Evolutionary conservation across 2,888 invertebrate species (phyloP), one percentile per base, ranked within the genome.

Genomic region (Trichopria drosophilae): DNA sequence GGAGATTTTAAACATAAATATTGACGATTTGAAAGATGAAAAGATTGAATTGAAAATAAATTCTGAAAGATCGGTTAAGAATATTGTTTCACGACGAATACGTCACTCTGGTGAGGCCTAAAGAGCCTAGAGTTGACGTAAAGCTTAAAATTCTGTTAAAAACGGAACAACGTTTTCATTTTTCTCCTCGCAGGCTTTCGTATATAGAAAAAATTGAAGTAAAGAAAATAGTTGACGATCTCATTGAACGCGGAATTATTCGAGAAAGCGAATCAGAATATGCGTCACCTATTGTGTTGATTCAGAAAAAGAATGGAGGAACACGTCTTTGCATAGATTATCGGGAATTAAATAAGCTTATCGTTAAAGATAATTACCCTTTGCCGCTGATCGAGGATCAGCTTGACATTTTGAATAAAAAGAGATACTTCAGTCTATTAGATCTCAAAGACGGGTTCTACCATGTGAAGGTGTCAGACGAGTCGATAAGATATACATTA

Each of bases 161-260:
- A 15, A 23, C 12, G 40, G 24, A 32, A n/a, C 6, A 44, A 48
- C 32, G 24, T 50, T 9, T 54, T 51, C 24, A 12, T 43, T 35
- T 53, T 39, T 41, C 43, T 41, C 56, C 51, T n/a, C 46, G 51
- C 43, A 43, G 53, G 43, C 24, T 56, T 19, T 49, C 53, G 3
- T 32, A 29, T 23, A 18, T 13, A 15, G 51, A 56, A 20, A 53
- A 53, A 39, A 36, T 39, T 18, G 18, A 50, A 13, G 37, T 56
- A 13, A 32, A 36, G 37, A 24, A 32, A 23, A 56, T 53, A 9
- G 15, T 56, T 4, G 45, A 51, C 16, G 35, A 24, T 15, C 50
- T 56, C 4, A 13, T 40, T 10, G 24, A 43, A 31, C 46, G 36
- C 35, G 29, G 45, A 26, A 49, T 52, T 18, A 57, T 57, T 39